A percentile compares a stretch with the other conserved stretches of the same genome.
Conservation (phyloP, 2,888 invertebrate species). For the Heterodera filipjevi region DNA sequence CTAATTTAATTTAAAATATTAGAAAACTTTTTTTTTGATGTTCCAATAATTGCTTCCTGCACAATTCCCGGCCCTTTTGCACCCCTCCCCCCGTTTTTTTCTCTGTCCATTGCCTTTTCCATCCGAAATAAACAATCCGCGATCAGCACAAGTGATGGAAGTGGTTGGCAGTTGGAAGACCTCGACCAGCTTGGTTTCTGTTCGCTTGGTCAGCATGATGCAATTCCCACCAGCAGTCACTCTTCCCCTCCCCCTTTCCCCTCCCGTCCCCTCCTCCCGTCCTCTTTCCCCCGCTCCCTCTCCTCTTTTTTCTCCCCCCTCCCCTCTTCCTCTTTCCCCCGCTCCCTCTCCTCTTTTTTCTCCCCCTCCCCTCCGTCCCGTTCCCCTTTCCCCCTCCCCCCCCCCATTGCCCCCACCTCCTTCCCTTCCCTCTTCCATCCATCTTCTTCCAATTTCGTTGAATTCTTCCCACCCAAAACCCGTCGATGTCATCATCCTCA, state of each 20-base stretch:
- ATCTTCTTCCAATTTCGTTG: conserved; percentile 16
- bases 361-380: neutral
- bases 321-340: neutral
- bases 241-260: neutral
- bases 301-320: no score
- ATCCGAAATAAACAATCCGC: neutral
- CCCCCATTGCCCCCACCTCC: neutral
- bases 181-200: neutral
- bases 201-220: conserved; percentile 23
- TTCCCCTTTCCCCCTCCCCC: neutral
- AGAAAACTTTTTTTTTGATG: neutral
- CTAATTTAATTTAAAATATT: no score
- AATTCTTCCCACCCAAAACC: conserved; percentile 1
- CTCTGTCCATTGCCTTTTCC: neutral
- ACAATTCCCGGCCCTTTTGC: neutral
- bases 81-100: neutral
- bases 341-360: neutral
- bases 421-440: neutral
- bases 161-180: neutral
- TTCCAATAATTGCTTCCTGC: neutral
- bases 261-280: neutral
- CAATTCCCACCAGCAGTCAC: conserved; percentile 23
- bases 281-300: neutral
- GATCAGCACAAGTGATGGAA: neutral
- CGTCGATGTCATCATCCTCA: conserved; percentile 27